Evolutionary conservation across 64 coral and sea anemone species (phyloP), one percentile per base, ranked within the genome.

Genomic region (Pocillopora verrucosa): DNA sequence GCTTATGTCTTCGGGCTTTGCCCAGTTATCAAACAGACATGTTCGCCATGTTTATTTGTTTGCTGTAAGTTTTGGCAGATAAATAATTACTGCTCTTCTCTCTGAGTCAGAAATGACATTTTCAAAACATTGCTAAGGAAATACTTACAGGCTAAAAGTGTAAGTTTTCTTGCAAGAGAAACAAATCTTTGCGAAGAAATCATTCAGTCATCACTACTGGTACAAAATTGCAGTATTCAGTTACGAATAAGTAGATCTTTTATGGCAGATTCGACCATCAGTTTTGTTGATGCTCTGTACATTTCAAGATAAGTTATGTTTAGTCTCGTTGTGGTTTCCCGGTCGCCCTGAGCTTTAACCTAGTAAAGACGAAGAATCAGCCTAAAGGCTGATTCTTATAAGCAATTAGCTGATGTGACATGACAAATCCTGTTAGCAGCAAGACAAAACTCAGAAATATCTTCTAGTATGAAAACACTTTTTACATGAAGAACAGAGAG

Each of bases 401-500:
- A 76, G 83, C 20, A 80, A 89, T 61, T 56, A 70, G 58, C 58
- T 93, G 86, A 93, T 93, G 79, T 59, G 83, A 89, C 70, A 83
- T 93, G 92, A 93, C 92, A 93, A 93, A 93, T 93, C 92, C 84
- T 68, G 92, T 93, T 93, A 93, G 45, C 72, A 72, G 72, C 61
- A 82, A 76, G 82, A 84, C 20, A 72, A 74, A 88, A 88, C 22
- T 76, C 73, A 78, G 9, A 65, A 63, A 69, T 45, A 85, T 85
- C 58, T 85, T 51, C 80, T 26, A 10, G 26, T 1, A 16, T 34
- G 15, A 36, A 61, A 62, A 7, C 38, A 19, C 24, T 38, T 26
- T 85, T 22, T 12, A 56, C 10, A 15, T 36, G 7, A n/a, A 16
- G 10, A 13, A 70, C 22, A 65, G 56, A 72, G 11, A 13, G 15